Conservation (phyloP, 2,797 vertebrate species). For the Aerospiza tachiro region DNA sequence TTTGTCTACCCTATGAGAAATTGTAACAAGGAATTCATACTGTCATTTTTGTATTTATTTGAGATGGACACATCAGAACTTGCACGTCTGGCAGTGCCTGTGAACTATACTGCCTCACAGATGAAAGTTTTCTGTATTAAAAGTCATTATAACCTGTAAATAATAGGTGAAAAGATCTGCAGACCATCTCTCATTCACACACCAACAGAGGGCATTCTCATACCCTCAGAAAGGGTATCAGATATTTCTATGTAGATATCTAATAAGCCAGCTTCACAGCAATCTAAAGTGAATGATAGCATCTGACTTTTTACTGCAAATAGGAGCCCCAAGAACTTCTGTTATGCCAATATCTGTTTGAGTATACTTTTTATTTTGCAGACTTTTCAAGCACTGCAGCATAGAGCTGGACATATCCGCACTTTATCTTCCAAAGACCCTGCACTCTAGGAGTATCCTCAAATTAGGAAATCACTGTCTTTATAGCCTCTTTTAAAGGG, state of each 20-base stretch:
- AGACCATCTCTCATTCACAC: neutral
- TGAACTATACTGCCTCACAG: neutral
- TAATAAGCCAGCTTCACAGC: neutral
- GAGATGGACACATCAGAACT: neutral
- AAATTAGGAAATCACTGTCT: neutral
- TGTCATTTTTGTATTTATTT: neutral
- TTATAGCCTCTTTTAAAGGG: neutral
- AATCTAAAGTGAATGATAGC: neutral
- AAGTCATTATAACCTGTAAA: neutral
- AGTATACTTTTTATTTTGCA: neutral
- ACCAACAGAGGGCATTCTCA: neutral
- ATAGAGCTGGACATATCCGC: neutral
- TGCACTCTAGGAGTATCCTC: neutral
- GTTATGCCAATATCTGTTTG: neutral
- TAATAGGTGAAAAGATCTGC: neutral
- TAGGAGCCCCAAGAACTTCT: neutral
- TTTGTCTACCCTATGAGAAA: neutral
- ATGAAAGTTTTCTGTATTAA: neutral
- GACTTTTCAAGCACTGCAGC: neutral
- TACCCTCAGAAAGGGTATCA: neutral
- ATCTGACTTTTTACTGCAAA: neutral
- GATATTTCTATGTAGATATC: neutral
- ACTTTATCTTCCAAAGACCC: neutral
- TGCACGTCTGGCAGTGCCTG: fast-evolving
- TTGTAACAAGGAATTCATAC: neutral